A percentile compares a stretch with the other conserved stretches of the same genome.
phyloP scores from a whole-genome alignment of 1,140 invertebrate genomes.

The Teleopsis dalmanni region DNA sequence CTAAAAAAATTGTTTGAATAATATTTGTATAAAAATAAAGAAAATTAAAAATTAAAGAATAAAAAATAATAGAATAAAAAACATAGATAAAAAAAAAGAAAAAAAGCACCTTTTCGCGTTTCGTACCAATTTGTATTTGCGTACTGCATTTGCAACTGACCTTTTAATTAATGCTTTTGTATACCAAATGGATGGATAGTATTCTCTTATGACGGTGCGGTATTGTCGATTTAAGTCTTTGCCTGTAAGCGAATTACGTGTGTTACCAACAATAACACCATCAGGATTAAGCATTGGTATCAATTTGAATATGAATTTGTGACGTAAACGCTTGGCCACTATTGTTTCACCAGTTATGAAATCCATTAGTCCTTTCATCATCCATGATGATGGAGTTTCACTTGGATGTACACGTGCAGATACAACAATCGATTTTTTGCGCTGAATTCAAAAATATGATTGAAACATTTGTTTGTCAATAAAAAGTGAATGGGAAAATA shows the following conservation, averaged over 20 bases:
- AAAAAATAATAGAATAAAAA: too few relatives aligned
- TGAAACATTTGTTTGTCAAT: too few relatives aligned
- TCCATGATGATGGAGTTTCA: constrained; percentile 90
- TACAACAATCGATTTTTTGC: constrained; percentile 76
- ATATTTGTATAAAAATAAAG: too few relatives aligned
- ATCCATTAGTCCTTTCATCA: constrained; percentile 93
- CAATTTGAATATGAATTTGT: constrained; percentile 92
- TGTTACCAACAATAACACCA: constrained; percentile 86
- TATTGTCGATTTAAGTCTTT: constrained; percentile 85
- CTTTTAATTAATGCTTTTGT: constrained; percentile 80
- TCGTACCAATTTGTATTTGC: too few relatives aligned
- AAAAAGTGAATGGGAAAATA: too few relatives aligned
- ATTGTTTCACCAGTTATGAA: constrained; percentile 76
- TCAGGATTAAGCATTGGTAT: constrained; percentile 95
- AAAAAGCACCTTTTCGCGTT: too few relatives aligned
- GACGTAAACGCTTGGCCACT: constrained; percentile 68
- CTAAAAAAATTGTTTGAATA: not conserved
- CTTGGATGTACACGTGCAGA: constrained; percentile 92
- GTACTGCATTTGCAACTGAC: constrained; percentile 40
- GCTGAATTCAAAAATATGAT: constrained; percentile 44
- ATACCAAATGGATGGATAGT: constrained; percentile 90
- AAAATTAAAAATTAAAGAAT: too few relatives aligned
- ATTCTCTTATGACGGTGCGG: constrained; percentile 77
- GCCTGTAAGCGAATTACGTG: constrained; percentile 79
- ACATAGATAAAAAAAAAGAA: too few relatives aligned